Evolutionary conservation across 2,888 invertebrate species (phyloP).

Genomic region (Protophormia terraenovae): DNA sequence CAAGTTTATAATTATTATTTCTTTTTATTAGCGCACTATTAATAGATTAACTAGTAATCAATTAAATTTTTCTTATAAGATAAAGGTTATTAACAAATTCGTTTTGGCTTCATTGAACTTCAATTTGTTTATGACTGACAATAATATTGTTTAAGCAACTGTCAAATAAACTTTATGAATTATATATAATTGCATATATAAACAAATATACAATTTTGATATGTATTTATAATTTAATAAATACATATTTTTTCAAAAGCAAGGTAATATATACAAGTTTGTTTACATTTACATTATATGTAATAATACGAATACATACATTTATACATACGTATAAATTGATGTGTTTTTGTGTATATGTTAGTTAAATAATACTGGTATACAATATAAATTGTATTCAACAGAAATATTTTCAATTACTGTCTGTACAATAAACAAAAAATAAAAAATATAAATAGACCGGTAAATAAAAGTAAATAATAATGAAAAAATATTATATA

Average conservation of each 20-base stretch:
- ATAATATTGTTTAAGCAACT: background rate
- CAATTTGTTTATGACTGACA: background rate
- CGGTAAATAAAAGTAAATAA: conserved; percentile 43
- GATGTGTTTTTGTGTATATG: background rate
- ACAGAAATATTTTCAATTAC: conserved; percentile 29
- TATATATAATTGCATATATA: background rate
- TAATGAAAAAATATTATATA: conserved; percentile 6
- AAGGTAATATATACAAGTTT: background rate
- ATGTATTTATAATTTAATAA: background rate
- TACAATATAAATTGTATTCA: background rate
- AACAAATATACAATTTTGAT: background rate
- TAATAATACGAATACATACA: too few species aligned
- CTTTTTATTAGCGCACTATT: too few species aligned
- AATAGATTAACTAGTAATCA: too few species aligned
- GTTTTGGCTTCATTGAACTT: background rate
- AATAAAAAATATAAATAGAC: conserved; percentile 19
- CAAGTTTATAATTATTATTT: too few species aligned
- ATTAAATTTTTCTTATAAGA: too few species aligned
- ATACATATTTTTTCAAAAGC: background rate
- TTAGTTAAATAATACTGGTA: background rate
- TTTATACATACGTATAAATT: too few species aligned
- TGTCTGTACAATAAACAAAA: conserved; percentile 40
- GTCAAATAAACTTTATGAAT: background rate
- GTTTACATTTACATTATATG: too few species aligned
- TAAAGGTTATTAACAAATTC: background rate